Percentiles rank a stretch among this genome's conserved stretches.
These are phyloP conservation scores for Pterobdella sp. DNA, from an alignment of 2,888 invertebrate species.

Conservation along the genomic window DNA sequence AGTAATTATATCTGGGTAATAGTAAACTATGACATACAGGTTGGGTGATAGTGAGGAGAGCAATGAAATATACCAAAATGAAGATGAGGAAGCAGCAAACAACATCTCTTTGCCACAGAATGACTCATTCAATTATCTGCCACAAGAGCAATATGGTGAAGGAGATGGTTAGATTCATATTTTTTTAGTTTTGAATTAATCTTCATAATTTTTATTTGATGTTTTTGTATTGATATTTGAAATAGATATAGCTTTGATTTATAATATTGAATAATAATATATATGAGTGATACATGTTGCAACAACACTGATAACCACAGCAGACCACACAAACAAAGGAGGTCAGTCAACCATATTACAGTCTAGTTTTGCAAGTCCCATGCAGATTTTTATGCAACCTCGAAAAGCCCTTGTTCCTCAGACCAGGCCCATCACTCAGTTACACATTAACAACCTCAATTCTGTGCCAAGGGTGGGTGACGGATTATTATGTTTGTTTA, in stretches of 20 bases:
- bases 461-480: constrained; percentile 23
- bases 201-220: background rate
- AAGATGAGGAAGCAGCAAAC: constrained; percentile 28
- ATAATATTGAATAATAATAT: too few relatives aligned
- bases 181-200: constrained; percentile 1
- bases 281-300: too few relatives aligned
- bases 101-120: constrained; percentile 16
- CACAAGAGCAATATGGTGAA: constrained; percentile 16
- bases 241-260: too few relatives aligned
- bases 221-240: background rate
- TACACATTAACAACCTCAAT: constrained; percentile 10
- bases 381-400: constrained; percentile 28
- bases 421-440: background rate
- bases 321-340: constrained; percentile 20
- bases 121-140: constrained; percentile 18
- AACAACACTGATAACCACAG: background rate
- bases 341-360: constrained; percentile 23
- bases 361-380: constrained; percentile 29
- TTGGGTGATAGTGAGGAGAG: constrained; percentile 24
- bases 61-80: constrained; percentile 25
- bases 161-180: constrained; percentile 20
- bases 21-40: background rate
- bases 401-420: too few relatives aligned
- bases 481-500: background rate
- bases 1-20: background rate